Conservation (phyloP, 1,140 invertebrate genomes). For the Drosophila pectinifera region DNA sequence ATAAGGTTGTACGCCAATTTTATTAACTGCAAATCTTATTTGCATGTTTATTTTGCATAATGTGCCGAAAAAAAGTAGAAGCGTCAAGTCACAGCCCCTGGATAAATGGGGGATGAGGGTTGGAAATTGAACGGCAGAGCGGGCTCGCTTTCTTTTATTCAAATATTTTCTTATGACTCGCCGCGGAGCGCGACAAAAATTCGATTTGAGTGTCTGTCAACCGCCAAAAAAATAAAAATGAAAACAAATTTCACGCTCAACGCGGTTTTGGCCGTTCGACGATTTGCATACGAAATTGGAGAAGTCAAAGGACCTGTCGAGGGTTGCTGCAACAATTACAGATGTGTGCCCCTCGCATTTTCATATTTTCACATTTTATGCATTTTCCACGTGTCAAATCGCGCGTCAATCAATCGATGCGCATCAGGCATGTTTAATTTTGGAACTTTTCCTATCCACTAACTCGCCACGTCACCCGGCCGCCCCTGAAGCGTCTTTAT, state of each 20-base stretch:
- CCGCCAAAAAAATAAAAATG: slow-evolving; percentile 31
- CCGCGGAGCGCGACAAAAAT: slow-evolving; percentile 58
- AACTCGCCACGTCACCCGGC: slow-evolving; percentile 11
- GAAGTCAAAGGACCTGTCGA: slow-evolving; percentile 41
- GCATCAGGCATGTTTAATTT: slow-evolving; percentile 74
- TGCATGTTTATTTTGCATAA: slow-evolving; percentile 84
- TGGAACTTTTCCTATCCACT: slow-evolving; percentile 77
- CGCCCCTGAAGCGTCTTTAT: slow-evolving; percentile 62
- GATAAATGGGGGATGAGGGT: slow-evolving; percentile 33
- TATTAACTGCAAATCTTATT: slow-evolving; percentile 84
- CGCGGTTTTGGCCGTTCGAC: slow-evolving; percentile 63
- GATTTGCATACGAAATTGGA: slow-evolving; percentile 82
- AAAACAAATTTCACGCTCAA: slow-evolving; percentile 84
- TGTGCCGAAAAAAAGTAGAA: slow-evolving; percentile 70
- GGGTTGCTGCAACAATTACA: slow-evolving; percentile 81
- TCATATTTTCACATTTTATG: slow-evolving; percentile 66
- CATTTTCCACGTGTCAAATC: slow-evolving; percentile 83
- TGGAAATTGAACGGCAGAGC: background rate
- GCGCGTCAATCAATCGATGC: slow-evolving; percentile 82
- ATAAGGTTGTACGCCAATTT: slow-evolving; percentile 77
- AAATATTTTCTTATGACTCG: slow-evolving; percentile 81
- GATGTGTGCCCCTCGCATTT: slow-evolving; percentile 46
- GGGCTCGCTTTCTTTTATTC: slow-evolving; percentile 63
- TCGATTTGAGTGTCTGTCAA: slow-evolving; percentile 80
- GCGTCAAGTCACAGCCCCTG: slow-evolving; percentile 49